Conservation (phyloP, 2,888 invertebrate genomes). For the Parnassius mnemosyne region DNA sequence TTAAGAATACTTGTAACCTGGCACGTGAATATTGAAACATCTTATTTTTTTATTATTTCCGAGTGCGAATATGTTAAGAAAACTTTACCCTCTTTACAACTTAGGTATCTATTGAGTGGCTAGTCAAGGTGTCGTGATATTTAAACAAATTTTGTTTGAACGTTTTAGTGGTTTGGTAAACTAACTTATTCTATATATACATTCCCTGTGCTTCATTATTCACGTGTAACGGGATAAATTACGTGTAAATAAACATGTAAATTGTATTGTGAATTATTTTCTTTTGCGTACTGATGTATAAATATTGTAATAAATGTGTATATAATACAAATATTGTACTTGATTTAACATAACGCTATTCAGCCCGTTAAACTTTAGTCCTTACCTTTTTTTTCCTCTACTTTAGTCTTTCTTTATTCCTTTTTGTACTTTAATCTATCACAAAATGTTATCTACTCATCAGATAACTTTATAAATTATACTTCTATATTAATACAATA, state of each 20-base stretch:
- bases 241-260: constrained; percentile 59
- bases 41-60: constrained; percentile 4
- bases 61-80: constrained; percentile 9
- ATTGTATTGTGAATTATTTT: constrained; percentile 59
- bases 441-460: no score
- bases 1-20: background rate
- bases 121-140: constrained; percentile 22
- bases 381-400: no score
- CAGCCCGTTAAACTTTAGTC: no score
- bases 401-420: no score
- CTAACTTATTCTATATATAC: constrained; percentile 50
- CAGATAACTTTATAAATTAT: no score
- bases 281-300: constrained; percentile 71
- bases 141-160: constrained; percentile 17
- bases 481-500: no score
- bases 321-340: constrained; percentile 42
- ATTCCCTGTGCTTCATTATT: constrained; percentile 55
- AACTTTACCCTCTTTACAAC: background rate
- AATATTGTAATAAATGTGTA: constrained; percentile 74
- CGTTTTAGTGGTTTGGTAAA: constrained; percentile 22
- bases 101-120: constrained; percentile 19
- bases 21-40: constrained; percentile 18
- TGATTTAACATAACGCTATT: no score
- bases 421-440: no score
- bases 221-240: constrained; percentile 31